Conservation (phyloP, 2,888 invertebrate species). For the Deilephila elpenor region DNA sequence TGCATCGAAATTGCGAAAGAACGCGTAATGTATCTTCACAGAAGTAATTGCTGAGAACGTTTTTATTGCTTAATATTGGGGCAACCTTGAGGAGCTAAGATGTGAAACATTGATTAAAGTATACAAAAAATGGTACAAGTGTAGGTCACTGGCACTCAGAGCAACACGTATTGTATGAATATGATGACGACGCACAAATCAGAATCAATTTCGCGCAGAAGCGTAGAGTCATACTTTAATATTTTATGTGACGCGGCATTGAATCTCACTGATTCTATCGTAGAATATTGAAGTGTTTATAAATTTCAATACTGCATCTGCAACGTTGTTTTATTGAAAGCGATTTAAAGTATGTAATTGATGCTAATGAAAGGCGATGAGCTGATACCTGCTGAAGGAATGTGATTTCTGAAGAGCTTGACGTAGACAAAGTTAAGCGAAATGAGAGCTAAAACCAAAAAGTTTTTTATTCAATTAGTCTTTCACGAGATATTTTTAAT, state of each 20-base stretch:
- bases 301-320: conserved; percentile 25
- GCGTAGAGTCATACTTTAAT: conserved; percentile 62
- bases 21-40: conserved; percentile 7
- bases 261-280: conserved; percentile 54
- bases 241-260: conserved; percentile 59
- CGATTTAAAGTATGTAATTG: too few species aligned
- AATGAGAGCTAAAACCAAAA: too few species aligned
- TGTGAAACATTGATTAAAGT: conserved; percentile 39
- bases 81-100: conserved; percentile 18
- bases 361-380: too few species aligned
- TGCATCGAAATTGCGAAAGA: conserved; percentile 9
- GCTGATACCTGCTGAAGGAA: too few species aligned
- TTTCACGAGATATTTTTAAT: too few species aligned
- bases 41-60: conserved; percentile 14
- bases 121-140: conserved; percentile 40
- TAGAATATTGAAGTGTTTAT: conserved; percentile 42
- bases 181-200: conserved; percentile 60
- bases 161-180: conserved; percentile 48
- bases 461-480: too few species aligned
- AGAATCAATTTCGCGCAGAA: conserved; percentile 49
- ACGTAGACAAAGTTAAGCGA: too few species aligned
- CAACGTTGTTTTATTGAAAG: background rate
- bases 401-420: too few species aligned
- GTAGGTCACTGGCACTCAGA: conserved; percentile 57
- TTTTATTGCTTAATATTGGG: conserved; percentile 15